Evolutionary conservation across 1,140 invertebrate species (phyloP).

Genomic region (Drosophila erecta): DNA sequence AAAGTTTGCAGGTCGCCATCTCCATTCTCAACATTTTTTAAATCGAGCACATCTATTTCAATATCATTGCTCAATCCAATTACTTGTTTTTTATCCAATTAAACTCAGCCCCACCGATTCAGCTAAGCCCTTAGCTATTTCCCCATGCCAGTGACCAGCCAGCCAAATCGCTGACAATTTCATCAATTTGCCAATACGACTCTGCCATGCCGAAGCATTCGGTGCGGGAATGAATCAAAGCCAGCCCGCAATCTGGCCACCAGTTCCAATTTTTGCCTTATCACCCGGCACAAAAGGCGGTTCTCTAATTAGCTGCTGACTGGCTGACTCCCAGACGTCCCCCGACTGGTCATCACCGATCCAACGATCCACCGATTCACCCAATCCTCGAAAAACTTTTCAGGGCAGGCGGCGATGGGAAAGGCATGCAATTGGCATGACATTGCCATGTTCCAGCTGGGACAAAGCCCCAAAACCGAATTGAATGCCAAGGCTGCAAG

Average conservation of each 20-base stretch:
- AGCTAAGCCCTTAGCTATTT: not conserved
- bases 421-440: slow-evolving; percentile 77
- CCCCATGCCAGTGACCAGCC: slow-evolving; percentile 5
- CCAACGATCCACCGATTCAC: not conserved
- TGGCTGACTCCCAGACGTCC: slow-evolving; percentile 35
- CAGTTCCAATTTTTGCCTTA: slow-evolving; percentile 56
- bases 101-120: not conserved
- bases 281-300: slow-evolving; percentile 56
- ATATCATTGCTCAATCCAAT: not conserved
- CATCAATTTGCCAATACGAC: slow-evolving; percentile 60
- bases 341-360: slow-evolving; percentile 25
- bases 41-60: too few species aligned
- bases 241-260: slow-evolving; percentile 48
- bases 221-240: slow-evolving; percentile 21
- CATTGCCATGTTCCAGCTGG: slow-evolving; percentile 59
- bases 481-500: slow-evolving; percentile 8
- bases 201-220: slow-evolving; percentile 26
- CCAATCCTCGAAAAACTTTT: slow-evolving; percentile 3
- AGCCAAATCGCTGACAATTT: slow-evolving; percentile 51
- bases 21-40: too few species aligned
- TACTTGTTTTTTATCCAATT: slow-evolving; percentile 3
- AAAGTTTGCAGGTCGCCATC: too few species aligned
- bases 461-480: slow-evolving; percentile 58
- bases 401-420: slow-evolving; percentile 51
- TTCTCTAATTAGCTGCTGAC: slow-evolving; percentile 70